These are phyloP conservation scores for Trematocara unimaculatum DNA, from an alignment of 2,113 vertebrate species.

Conservation along the genomic window DNA sequence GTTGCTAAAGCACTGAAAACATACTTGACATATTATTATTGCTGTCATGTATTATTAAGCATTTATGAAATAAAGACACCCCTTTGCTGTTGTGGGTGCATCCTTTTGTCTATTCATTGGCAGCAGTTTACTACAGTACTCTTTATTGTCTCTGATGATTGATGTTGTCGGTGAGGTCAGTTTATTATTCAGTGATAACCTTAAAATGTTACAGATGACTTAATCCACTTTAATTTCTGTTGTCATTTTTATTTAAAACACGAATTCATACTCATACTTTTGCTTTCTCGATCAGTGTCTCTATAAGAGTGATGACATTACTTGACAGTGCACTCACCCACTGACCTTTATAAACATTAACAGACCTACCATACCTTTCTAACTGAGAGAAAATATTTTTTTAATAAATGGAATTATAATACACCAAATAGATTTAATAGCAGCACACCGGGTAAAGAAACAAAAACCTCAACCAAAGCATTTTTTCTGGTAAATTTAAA, in stretches of 20 bases:
- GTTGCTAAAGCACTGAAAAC: not conserved
- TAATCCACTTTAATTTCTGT: not conserved
- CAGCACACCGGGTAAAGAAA: not conserved
- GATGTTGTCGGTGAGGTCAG: not conserved
- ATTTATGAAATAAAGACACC: not conserved
- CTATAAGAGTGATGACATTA: not conserved
- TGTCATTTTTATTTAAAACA: not conserved
- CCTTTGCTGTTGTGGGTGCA: not conserved
- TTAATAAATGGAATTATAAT: not conserved
- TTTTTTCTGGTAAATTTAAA: not conserved
- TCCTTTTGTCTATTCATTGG: not conserved
- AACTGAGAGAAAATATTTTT: not conserved
- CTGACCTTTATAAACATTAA: not conserved
- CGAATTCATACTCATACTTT: not conserved
- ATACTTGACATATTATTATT: not conserved
- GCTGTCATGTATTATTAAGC: not conserved
- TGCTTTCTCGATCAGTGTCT: not conserved
- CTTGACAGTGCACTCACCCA: not conserved
- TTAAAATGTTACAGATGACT: slow-evolving; percentile 31
- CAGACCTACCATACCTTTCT: not conserved
- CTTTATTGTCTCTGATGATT: slow-evolving; percentile 1
- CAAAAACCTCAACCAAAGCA: not conserved
- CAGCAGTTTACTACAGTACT: not conserved
- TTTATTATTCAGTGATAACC: slow-evolving; percentile 13
- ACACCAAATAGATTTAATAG: not conserved